A percentile compares a stretch with the other conserved stretches of the same genome.
Evolutionary conservation across 2,797 vertebrate genomes (phyloP).

Genomic region (Squalus acanthias): DNA sequence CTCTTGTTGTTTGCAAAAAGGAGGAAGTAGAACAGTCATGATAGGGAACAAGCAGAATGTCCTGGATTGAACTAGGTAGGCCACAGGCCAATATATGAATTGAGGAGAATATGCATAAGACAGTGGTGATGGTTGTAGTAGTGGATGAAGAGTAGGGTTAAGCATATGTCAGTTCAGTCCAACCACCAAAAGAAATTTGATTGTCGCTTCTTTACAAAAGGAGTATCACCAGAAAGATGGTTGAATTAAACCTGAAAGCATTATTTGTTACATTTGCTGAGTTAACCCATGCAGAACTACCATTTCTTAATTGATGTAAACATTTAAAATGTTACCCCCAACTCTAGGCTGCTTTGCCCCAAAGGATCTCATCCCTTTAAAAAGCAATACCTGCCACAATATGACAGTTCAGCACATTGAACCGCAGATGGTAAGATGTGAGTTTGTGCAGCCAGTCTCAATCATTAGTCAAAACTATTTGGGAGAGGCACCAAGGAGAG

Average conservation of each 20-base stretch:
- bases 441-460: neutral
- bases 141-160: no score
- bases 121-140: no score
- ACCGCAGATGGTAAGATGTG: neutral
- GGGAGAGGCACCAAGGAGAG: neutral
- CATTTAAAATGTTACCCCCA: neutral
- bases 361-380: neutral
- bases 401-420: neutral
- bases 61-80: neutral
- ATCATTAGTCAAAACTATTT: neutral
- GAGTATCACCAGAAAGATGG: no score
- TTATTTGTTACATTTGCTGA: neutral
- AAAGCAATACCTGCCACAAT: neutral
- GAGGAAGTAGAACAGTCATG: no score
- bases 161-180: no score
- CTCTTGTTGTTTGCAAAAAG: no score
- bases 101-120: no score
- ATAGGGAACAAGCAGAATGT: no score
- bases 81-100: neutral
- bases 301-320: neutral
- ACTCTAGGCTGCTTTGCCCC: neutral
- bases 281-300: neutral
- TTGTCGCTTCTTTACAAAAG: no score
- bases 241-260: neutral
- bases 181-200: no score